These are phyloP conservation scores for Apis laboriosa DNA, from an alignment of 1,140 invertebrate genomes.

Conservation along the genomic window DNA sequence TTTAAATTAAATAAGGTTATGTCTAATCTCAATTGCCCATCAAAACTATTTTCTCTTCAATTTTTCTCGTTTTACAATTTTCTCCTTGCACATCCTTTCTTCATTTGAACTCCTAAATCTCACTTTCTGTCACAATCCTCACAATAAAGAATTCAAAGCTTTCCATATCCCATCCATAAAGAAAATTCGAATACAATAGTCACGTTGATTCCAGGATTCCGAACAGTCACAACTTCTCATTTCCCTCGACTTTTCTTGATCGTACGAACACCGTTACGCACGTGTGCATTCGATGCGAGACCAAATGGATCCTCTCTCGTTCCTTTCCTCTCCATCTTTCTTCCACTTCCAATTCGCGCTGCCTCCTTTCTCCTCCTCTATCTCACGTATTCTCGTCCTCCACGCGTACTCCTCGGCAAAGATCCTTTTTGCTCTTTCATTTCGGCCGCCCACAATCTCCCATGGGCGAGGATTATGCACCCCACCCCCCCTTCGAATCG, in stretches of 20 bases:
- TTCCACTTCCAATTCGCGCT: neutral
- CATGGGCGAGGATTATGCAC: slow-evolving; percentile 77
- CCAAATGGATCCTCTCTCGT: slow-evolving; percentile 13
- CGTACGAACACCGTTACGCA: slow-evolving; percentile 13
- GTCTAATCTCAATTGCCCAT: no score
- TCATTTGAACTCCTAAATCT: neutral
- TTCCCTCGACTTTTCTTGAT: neutral
- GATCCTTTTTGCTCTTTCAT: slow-evolving; percentile 73
- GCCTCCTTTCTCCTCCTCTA: neutral
- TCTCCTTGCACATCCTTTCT: neutral
- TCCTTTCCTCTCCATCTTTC: neutral
- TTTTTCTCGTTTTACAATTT: no score
- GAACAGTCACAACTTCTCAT: slow-evolving; percentile 2
- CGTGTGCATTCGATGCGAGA: slow-evolving; percentile 43
- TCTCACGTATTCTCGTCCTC: slow-evolving; percentile 32
- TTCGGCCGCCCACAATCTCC: slow-evolving; percentile 76
- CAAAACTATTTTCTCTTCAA: no score
- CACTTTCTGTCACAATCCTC: neutral
- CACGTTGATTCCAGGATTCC: neutral
- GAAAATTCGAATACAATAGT: neutral
- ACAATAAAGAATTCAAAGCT: neutral
- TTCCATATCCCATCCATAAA: no score
- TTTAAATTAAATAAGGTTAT: no score
- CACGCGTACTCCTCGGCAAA: neutral
- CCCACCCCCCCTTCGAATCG: slow-evolving; percentile 41